Conservation (phyloP, 2,888 invertebrate genomes). For the Euzophera pinguis region DNA sequence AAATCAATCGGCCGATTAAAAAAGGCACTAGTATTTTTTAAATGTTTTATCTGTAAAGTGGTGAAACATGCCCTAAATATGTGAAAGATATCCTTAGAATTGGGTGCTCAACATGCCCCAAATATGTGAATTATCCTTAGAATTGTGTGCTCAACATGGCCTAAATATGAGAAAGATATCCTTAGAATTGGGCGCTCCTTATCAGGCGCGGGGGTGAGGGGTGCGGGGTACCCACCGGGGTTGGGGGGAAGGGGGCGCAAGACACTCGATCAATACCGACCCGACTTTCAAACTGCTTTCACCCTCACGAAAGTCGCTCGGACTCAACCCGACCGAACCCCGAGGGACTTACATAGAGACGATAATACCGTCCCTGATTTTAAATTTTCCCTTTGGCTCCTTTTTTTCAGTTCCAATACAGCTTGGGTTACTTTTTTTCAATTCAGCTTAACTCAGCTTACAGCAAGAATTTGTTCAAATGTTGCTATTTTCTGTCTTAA, state of each 20-base stretch:
- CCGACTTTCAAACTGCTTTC: constrained; percentile 81
- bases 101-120: constrained; percentile 26
- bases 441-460: too few relatives aligned
- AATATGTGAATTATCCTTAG: constrained; percentile 3
- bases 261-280: constrained; percentile 79
- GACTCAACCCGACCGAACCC: constrained; percentile 62
- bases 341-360: constrained; percentile 40
- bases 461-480: too few relatives aligned
- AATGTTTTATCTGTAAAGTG: background rate
- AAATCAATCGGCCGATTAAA: background rate
- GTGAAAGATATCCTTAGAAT: constrained; percentile 13
- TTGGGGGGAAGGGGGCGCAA: constrained; percentile 54
- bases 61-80: constrained; percentile 10
- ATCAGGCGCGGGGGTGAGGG: constrained; percentile 35
- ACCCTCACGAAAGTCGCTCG: constrained; percentile 79
- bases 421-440: too few relatives aligned
- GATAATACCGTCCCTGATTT: constrained; percentile 34
- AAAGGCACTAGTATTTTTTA: background rate
- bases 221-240: constrained; percentile 32
- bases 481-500: too few relatives aligned
- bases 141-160: constrained; percentile 28
- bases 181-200: constrained; percentile 41
- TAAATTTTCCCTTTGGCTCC: background rate
- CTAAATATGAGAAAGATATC: constrained; percentile 3
- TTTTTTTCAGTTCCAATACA: background rate